Evolutionary conservation across 2,797 vertebrate genomes (phyloP), one percentile per base, ranked within the genome.

Genomic region (Muscicapa comitata): DNA sequence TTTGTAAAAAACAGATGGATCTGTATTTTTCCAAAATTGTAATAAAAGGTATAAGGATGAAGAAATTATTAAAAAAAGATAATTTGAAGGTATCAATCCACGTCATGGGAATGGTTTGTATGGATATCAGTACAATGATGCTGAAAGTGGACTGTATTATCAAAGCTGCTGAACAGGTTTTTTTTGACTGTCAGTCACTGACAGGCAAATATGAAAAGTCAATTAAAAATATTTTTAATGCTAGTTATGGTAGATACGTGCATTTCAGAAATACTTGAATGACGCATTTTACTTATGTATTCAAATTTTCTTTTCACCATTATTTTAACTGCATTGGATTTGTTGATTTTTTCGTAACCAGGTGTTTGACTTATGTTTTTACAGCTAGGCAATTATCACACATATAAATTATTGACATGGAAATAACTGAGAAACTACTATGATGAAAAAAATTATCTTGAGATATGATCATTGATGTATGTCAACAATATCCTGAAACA

Each of bases 181-280:
- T 19, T 80, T 90, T 47, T 65, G 28, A 58, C 29, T 55, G 23
- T 47, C 73, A 74, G 50, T 38, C 58, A 77, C 38, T 50, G 15
- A 75, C 18, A n/a, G 17, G 12, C 2, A 73, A 86, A 80, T 31
- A 74, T 2, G 16, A 47, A 51, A 86, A 67, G 10, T 42, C 8
- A 71, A 55, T 53, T n/a, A 10, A 75, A 68, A 92, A 7, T 2
- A 54, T 19, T 66, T 76, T 84, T n/a, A 78, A 54, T 58, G 38
- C 3, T 53, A 68, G 7, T 43, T 78, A 65, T 4, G 2, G 4
- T 21, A 86, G 9, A 35, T 10, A 68, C 0, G 0, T 18, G 16
- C 19, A 54, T 50, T 84, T 78, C 17, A 55, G 53, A 71, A 83
- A 59, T 17, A 54, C 4, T 19, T 21, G 25, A 88, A 62, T 31